A percentile compares a stretch with the other conserved stretches of the same genome.
phyloP scores from a whole-genome alignment of 1,140 invertebrate genomes.

The Ostrea denselamellosa region DNA sequence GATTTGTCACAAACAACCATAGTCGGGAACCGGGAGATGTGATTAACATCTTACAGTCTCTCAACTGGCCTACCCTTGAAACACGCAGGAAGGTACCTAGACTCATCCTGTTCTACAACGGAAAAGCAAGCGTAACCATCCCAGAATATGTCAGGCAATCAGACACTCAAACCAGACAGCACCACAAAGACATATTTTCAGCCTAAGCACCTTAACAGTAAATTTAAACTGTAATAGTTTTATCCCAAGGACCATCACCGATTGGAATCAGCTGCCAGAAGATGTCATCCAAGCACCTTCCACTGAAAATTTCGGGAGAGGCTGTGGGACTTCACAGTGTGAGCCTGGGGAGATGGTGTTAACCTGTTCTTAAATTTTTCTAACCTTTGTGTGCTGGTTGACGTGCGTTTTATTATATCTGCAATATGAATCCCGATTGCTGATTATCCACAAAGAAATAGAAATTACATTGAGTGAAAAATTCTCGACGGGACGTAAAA shows the following conservation, averaged over 20 bases:
- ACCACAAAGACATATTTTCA: not conserved
- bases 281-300: no score
- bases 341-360: no score
- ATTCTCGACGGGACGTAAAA: no score
- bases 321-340: no score
- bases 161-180: not conserved
- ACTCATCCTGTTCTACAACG: slow-evolving; percentile 43
- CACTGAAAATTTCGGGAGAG: no score
- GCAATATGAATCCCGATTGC: no score
- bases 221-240: not conserved
- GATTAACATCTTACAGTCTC: not conserved
- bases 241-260: not conserved
- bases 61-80: slow-evolving; percentile 38
- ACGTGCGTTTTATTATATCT: no score
- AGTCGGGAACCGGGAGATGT: slow-evolving; percentile 32
- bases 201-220: not conserved
- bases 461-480: no score
- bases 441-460: no score
- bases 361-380: no score
- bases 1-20: slow-evolving; percentile 40
- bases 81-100: slow-evolving; percentile 4
- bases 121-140: not conserved
- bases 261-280: slow-evolving; percentile 12
- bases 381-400: no score
- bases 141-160: slow-evolving; percentile 8